A percentile compares a stretch with the other conserved stretches of the same genome.
Conservation (phyloP, 2,113 vertebrate genomes). For the Phoxinus phoxinus region DNA sequence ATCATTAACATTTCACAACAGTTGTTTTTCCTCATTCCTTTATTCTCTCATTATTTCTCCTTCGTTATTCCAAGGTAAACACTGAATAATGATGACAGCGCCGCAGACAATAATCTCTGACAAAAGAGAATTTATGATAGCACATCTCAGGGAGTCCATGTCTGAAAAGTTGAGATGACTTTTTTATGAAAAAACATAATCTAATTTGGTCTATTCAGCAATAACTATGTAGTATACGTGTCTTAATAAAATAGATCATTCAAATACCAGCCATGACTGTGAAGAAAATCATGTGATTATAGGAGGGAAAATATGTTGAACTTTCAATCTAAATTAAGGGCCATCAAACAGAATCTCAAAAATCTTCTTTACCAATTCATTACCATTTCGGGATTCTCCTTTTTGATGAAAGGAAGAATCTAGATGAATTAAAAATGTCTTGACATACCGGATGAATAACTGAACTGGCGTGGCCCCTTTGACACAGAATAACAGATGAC, state of each 20-base stretch:
- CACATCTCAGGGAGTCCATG: slow-evolving; percentile 6
- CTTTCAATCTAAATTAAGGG: slow-evolving; percentile 51
- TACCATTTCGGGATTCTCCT: slow-evolving; percentile 58
- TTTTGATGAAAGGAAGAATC: slow-evolving; percentile 58
- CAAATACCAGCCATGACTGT: not conserved
- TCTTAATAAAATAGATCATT: not conserved
- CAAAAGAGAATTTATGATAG: slow-evolving; percentile 48
- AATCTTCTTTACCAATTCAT: slow-evolving; percentile 57
- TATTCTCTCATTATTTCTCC: slow-evolving; percentile 53
- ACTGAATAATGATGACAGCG: slow-evolving; percentile 38
- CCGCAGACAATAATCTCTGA: slow-evolving; percentile 40
- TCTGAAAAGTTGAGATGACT: not conserved
- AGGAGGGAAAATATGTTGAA: slow-evolving; percentile 27
- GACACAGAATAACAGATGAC: slow-evolving; percentile 36
- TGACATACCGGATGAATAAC: slow-evolving; percentile 49
- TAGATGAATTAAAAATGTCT: slow-evolving; percentile 46
- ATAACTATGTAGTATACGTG: not conserved
- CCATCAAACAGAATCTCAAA: slow-evolving; percentile 61
- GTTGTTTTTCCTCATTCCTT: slow-evolving; percentile 41
- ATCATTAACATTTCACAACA: slow-evolving; percentile 53
- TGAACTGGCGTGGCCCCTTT: slow-evolving; percentile 53
- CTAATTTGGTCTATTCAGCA: not conserved
- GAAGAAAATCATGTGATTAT: not conserved
- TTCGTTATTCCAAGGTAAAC: slow-evolving; percentile 50
- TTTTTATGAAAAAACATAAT: slow-evolving; percentile 14